Evolutionary conservation across 2,113 vertebrate genomes (phyloP), one percentile per base, ranked within the genome.

Genomic region (Melanostigma gelatinosum): DNA sequence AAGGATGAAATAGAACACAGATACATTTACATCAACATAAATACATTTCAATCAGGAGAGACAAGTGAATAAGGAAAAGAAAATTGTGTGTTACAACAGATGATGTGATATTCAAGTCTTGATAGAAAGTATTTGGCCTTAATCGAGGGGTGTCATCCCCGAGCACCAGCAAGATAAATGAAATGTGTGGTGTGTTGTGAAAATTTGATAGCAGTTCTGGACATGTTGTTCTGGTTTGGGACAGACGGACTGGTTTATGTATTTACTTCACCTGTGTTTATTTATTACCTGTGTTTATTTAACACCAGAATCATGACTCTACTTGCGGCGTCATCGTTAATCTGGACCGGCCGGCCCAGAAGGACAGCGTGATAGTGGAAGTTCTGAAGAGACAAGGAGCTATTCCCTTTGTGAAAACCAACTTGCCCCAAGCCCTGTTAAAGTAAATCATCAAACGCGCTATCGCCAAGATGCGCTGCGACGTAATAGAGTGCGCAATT

Each of bases 361-460:
- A 84, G 5, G 96, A 99, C 93, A 92, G 95, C 0, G 96, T 99
- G 72, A 8, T 98, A 70, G 96, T 97, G 12, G 91, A 96, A 79
- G 97, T 99, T 72, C 92, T 99, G 83, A 97, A 95, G 94, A 95
- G 89, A 80, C 97, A 97, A 88, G 98, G 98, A 0, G 98, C 98
- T 0, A 91, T 99, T 89, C 97, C 98, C 0, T 99, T 99, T 60
- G 96, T 97, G 83, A 97, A 97, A 90, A 99, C 98, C 87, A 98
- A 99, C 8, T 6, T 99, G 38, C 96, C 97, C 2, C 97, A 98
- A 89, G 94, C 94, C 71, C 92, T 98, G 60, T 57, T 97, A 44
- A 98, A 82, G 98, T 99, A 92, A 89, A 44, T 68, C 0, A 36
- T 68, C 4, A 44, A 40, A 29, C 6, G 7, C 36, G 9, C 40